Percentiles rank a stretch among this genome's conserved stretches.
Evolutionary conservation across 2,888 invertebrate species (phyloP).

Genomic region (Pasiphila rectangulata): DNA sequence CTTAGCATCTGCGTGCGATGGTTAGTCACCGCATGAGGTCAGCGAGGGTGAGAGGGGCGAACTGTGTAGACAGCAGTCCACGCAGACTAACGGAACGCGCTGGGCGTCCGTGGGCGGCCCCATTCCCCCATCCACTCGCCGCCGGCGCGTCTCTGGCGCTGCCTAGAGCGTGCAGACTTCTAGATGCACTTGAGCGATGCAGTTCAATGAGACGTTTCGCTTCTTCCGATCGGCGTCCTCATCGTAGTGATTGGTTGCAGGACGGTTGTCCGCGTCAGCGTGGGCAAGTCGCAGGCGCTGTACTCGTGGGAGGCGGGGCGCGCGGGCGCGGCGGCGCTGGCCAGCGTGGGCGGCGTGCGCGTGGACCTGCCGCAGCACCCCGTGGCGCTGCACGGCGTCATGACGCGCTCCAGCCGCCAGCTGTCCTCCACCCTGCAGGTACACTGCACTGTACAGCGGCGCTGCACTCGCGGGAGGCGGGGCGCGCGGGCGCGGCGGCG

Average conservation of each 20-base stretch:
- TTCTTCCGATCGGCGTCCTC: not conserved
- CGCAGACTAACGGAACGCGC: too few species aligned
- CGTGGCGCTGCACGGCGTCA: conserved; percentile 98
- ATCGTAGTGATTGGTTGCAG: conserved; percentile 84
- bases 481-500: conserved; percentile 85
- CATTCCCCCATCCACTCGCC: too few species aligned
- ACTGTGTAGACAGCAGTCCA: too few species aligned
- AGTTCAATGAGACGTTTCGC: too few species aligned
- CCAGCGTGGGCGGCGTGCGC: conserved; percentile 93
- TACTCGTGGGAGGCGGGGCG: conserved; percentile 89
- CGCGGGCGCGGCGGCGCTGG: conserved; percentile 87
- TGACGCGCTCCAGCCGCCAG: conserved; percentile 96
- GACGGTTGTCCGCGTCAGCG: conserved; percentile 95
- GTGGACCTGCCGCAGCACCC: conserved; percentile 99
- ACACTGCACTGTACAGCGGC: not conserved
- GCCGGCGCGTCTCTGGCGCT: too few species aligned
- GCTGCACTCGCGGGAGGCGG: conserved; percentile 90
- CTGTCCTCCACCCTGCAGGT: conserved; percentile 93
- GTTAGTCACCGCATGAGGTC: too few species aligned
- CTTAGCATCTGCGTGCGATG: too few species aligned
- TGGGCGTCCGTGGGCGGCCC: too few species aligned
- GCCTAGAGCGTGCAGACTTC: too few species aligned
- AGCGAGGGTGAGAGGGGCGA: too few species aligned
- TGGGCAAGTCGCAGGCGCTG: conserved; percentile 94
- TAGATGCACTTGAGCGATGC: too few species aligned